Conservation (phyloP, 2,113 vertebrate genomes). For the Gracilinanus agilis region DNA sequence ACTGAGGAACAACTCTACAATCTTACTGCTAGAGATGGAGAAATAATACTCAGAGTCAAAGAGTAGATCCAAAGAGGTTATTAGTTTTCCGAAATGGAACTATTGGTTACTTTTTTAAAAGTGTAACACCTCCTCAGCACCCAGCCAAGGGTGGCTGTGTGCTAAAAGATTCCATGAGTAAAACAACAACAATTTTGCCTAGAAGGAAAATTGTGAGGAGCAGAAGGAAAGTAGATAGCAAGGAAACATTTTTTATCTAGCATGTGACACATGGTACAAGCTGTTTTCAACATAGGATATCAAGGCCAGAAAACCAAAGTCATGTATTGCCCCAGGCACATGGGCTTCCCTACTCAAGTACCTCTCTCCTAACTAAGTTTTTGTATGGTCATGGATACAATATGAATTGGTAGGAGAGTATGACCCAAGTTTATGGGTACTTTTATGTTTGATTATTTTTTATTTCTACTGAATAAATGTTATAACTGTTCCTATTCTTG, state of each 20-base stretch:
- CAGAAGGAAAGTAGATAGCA: background rate
- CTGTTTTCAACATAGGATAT: background rate
- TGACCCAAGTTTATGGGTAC: background rate
- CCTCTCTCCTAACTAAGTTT: background rate
- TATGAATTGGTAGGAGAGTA: background rate
- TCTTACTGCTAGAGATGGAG: background rate
- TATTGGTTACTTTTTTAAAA: background rate
- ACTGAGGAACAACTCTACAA: background rate
- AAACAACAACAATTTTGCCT: background rate
- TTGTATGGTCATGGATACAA: background rate
- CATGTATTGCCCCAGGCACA: background rate
- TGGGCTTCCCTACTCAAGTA: background rate
- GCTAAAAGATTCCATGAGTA: background rate
- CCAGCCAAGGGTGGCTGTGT: background rate
- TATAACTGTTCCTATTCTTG: background rate
- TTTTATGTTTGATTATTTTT: background rate
- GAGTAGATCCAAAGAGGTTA: background rate
- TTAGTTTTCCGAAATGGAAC: background rate
- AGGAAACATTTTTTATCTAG: background rate
- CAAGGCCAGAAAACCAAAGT: background rate
- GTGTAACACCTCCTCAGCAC: background rate
- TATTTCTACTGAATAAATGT: background rate
- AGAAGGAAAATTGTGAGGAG: background rate
- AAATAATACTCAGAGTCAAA: background rate
- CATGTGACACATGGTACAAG: background rate